Base-by-base conservation (phyloP, 2,113 vertebrate species). In the Gallinago paraguaiae region DNA sequence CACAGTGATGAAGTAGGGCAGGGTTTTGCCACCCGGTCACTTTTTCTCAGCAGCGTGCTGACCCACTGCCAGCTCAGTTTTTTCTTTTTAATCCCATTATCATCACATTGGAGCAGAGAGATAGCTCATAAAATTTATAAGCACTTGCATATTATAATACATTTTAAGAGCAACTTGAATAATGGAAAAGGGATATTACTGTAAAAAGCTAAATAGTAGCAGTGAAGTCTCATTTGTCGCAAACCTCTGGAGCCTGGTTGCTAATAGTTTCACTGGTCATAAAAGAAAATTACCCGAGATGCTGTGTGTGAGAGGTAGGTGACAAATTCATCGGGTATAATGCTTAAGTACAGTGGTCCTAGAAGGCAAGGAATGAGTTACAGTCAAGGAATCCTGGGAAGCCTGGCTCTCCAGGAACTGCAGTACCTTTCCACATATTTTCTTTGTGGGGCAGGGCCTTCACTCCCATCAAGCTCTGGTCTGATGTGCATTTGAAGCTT, bases 1-100 rank as follows among this genome's bases (percentile, higher is more conserved):
- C 10, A 7, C 53, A 13, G 0, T 0, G 5, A 28, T 24, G 19
- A 41, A 41, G 31, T 1, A 60, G 82, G 28, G 74, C 50, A 70
- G 39, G 63, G 9, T 46, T 81, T 25, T 57, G 50, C 51, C 59
- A 45, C 17, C 35, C 43, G 10, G 16, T 45, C 17, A 1, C 37
- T 83, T 76, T 56, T 75, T 33, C 53, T 63, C 0, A 2, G 35
- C 67, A 76, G 57, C 2, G 0, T 24, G 30, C 16, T 84, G 33
- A 53, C 50, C 54, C 23, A 3, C 48, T 37, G 64, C 46, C 51
- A 82, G 33, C 61, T 71, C 23, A 27, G 7, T 9, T 72, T 60
- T 41, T 61, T 37, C 69, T 23, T 78, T 45, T 57, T 57, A 53
- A 53, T 82, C 46, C 60, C 16, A 33, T 57, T 56, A 63, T 11